These are phyloP conservation scores for Nineta flava DNA, from an alignment of 2,888 invertebrate genomes.

Conservation along the genomic window DNA sequence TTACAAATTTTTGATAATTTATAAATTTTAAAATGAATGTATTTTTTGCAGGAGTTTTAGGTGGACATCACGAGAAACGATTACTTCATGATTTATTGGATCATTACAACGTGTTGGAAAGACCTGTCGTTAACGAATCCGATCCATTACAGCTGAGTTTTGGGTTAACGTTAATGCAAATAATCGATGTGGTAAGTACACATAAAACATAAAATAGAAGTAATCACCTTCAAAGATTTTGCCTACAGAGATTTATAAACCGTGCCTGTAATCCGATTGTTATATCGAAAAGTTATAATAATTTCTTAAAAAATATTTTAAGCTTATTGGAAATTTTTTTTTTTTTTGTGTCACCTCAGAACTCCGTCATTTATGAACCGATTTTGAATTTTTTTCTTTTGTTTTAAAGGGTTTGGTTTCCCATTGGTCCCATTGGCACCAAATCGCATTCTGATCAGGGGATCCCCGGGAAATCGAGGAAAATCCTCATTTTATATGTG, in stretches of 20 bases:
- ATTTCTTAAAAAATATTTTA: neutral
- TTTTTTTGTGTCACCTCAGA: too few relatives aligned
- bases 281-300: neutral
- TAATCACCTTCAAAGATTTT: neutral
- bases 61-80: slow-evolving; percentile 85
- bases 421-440: too few relatives aligned
- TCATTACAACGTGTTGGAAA: slow-evolving; percentile 86
- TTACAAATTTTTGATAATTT: too few relatives aligned
- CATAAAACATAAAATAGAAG: neutral
- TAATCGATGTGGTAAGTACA: slow-evolving; percentile 85
- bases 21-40: neutral
- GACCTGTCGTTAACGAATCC: slow-evolving; percentile 91
- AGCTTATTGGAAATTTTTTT: neutral
- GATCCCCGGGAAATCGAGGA: too few relatives aligned
- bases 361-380: too few relatives aligned
- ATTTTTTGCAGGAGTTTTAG: slow-evolving; percentile 49
- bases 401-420: too few relatives aligned
- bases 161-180: slow-evolving; percentile 94
- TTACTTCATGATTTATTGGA: slow-evolving; percentile 81
- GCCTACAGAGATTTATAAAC: too few relatives aligned
- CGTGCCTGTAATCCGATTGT: too few relatives aligned
- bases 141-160: slow-evolving; percentile 90
- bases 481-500: too few relatives aligned
- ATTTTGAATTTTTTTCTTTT: too few relatives aligned
- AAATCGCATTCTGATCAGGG: too few relatives aligned